These are phyloP conservation scores for Arvicanthis niloticus DNA, from an alignment of 2,113 vertebrate genomes.

Conservation along the genomic window DNA sequence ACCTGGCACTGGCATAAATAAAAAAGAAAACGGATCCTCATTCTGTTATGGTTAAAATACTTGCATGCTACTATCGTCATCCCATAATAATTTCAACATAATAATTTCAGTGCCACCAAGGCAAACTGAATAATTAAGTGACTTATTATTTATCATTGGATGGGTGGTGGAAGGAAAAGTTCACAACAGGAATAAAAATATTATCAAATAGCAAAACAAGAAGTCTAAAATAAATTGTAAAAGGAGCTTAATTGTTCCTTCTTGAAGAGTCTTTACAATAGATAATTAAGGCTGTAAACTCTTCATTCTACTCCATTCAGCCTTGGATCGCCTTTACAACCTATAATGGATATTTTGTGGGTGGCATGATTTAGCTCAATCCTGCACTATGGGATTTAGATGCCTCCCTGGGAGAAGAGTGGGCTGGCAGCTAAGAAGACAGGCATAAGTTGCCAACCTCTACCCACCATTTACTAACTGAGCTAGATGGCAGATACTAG, in stretches of 20 bases:
- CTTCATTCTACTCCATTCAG: conserved; percentile 18
- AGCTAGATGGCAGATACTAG: background rate
- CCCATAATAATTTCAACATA: conserved; percentile 12
- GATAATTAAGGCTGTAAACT: conserved; percentile 15
- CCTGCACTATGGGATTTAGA: background rate
- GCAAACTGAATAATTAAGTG: conserved; percentile 47
- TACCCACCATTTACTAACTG: background rate
- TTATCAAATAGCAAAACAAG: conserved; percentile 45
- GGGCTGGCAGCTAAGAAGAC: background rate
- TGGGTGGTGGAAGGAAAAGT: background rate
- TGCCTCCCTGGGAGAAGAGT: background rate
- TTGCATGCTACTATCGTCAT: conserved; percentile 3
- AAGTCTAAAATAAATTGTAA: conserved; percentile 2
- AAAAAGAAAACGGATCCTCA: background rate
- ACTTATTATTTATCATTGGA: conserved; percentile 6
- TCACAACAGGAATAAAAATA: background rate
- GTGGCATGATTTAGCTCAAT: conserved; percentile 50
- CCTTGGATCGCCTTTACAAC: conserved; percentile 45
- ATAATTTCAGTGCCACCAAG: background rate
- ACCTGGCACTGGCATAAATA: conserved; percentile 37
- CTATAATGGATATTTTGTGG: conserved; percentile 58
- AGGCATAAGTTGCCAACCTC: background rate
- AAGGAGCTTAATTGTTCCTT: background rate
- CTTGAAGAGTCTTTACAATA: conserved; percentile 36
- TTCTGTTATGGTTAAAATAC: conserved; percentile 38